Evolutionary conservation across 2,888 invertebrate genomes (phyloP), one percentile per base, ranked within the genome.

Genomic region (Mesorhabditis sp.): DNA sequence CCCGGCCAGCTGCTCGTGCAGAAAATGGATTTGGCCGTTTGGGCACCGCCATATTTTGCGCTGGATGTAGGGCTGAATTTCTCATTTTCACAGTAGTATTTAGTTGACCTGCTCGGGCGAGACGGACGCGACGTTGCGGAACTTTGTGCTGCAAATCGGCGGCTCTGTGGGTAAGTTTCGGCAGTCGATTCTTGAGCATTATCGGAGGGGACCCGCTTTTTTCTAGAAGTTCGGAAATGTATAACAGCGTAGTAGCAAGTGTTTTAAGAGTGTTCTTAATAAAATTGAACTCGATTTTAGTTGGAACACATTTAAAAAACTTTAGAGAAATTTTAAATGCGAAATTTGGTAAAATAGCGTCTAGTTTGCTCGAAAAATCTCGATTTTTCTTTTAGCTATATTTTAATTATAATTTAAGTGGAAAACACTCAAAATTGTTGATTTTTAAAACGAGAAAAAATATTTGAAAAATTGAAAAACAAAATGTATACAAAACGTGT

Each of bases 71-170:
- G 10, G n/a, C 1, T 2, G n/a, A 50, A 50, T 50, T 50, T 50
- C 10, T 13, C 58, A 50, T 13, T 50, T 50, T 50, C n/a, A 50
- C 7, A 13, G 58, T 28, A 28, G 28, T 13, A 10, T 50, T 50
- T 50, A 50, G 58, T 50, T 50, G n/a, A 50, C 10, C 58, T 50
- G 58, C 58, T 50, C 58, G 7, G 94, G 95, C 87, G 95, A 95
- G 87, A 90, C 90, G 79, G 92, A 92, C 76, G 71, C 74, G 43
- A 83, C 77, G 71, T 87, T 97, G 28, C 91, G 90, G 86, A 50
- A 50, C n/a, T 50, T 95, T 15, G 87, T 95, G n/a, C 91, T 93
- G 85, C 92, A 93, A 72, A 88, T 95, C 61, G 95, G 93, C 4
- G 85, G 92, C 1, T 90, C 91, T 82, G 84, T 94, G 41, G 64